phyloP scores from a whole-genome alignment of 2,888 invertebrate species.

The Bibio marci region DNA sequence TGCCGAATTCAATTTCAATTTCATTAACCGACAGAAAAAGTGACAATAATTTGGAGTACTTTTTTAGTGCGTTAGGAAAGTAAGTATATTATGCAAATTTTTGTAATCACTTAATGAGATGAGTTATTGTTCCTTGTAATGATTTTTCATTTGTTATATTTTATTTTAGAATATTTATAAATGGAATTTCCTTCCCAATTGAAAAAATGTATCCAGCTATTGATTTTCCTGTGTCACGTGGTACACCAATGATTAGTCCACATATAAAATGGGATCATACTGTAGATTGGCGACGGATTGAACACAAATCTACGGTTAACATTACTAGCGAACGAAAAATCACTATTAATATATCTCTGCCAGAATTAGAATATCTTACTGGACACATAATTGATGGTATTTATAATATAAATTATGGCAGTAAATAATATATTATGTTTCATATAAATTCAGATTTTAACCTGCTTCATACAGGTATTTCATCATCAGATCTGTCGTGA shows the following conservation, averaged over 20 bases:
- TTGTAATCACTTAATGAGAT: not conserved
- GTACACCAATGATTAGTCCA: constrained; percentile 71
- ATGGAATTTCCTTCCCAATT: constrained; percentile 57
- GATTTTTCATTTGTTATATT: constrained; percentile 8
- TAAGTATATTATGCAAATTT: constrained; percentile 18
- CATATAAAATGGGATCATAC: constrained; percentile 80
- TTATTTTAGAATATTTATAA: constrained; percentile 47
- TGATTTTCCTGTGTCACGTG: constrained; percentile 66
- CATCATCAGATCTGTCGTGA: too few relatives aligned
- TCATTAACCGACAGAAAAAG: constrained; percentile 40
- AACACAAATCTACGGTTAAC: constrained; percentile 52
- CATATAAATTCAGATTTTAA: too few relatives aligned
- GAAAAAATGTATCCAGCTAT: constrained; percentile 60
- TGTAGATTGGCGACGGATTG: constrained; percentile 56
- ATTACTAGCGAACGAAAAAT: constrained; percentile 46
- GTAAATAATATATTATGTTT: too few relatives aligned
- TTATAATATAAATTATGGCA: too few relatives aligned
- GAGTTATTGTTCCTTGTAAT: not conserved
- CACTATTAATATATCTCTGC: constrained; percentile 38
- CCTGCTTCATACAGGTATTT: too few relatives aligned
- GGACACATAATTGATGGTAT: constrained; percentile 82
- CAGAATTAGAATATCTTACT: constrained; percentile 46
- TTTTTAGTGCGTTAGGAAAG: constrained; percentile 31
- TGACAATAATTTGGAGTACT: constrained; percentile 28
- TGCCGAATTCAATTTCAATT: constrained; percentile 34